Base-by-base conservation (phyloP, 2,113 vertebrate genomes). In the Zapornia atra region DNA sequence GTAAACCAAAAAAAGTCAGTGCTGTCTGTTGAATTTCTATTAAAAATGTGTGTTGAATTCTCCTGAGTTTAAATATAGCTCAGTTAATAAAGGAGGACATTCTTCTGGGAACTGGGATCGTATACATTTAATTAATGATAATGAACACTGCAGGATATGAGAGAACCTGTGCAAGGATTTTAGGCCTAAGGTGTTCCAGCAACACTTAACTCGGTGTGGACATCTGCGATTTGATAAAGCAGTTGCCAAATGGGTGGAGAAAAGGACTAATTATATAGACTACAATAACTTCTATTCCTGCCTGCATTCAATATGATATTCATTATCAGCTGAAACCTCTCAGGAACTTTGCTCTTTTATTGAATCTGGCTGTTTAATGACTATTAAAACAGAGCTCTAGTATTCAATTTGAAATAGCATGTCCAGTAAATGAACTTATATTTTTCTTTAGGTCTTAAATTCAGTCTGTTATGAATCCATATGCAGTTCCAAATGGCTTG, bases 61-160 rank as follows among this genome's bases (percentile, higher is more conserved):
- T 94, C 59, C 71, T 15, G 84, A 73, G 79, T 78, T 93, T 92
- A 92, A 96, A 78, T 81, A 71, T 42, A 81, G 59, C 68, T 95
- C 56, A 81, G 48, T 68, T 90, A 83, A 86, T 59, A 82, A 51
- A 72, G 80, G 56, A 90, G 46, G 46, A 56, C 46, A 42, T 82
- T 78, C 75, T 87, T 94, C 92, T 81, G 90, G 92, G 90, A 96
- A 78, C 46, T 82, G 44, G 38, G 46, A 81, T 90, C 0, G 0
- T 50, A 63, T 48, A 60, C 60, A 63, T 63, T 92, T 95, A 94
- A 96, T 93, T 94, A 93, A 93, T 63, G 90, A 28, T 91, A 91
- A 94, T 64, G 79, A 94, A 48, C 29, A 17, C 46, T 59, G 24
- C 3, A 24, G 75, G 75, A 46, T 68, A 42, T 57, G 28, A 85